Conservation (phyloP, 1,140 invertebrate species). For the Battus philenor region DNA sequence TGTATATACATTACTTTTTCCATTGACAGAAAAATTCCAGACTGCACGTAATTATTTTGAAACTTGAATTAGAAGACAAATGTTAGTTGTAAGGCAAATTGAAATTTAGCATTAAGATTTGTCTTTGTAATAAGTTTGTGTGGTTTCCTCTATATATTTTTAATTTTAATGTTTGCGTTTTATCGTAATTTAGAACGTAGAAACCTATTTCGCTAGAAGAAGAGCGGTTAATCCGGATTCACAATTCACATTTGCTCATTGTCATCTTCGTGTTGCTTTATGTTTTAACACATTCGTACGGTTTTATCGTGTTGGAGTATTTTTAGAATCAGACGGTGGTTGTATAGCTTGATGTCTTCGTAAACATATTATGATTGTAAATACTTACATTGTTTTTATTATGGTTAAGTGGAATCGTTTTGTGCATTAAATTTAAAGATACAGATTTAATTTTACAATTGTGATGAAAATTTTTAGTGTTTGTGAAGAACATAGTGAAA, state of each 20-base stretch:
- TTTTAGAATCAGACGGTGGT: constrained; percentile 67
- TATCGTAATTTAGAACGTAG: constrained; percentile 2
- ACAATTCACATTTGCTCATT: constrained; percentile 57
- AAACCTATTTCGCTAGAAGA: constrained; percentile 16
- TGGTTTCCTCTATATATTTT: constrained; percentile 8
- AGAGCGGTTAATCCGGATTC: constrained; percentile 47
- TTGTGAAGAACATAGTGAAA: constrained; percentile 40
- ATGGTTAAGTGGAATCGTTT: constrained; percentile 40
- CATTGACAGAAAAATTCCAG: no score
- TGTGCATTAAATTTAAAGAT: constrained; percentile 32
- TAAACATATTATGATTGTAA: constrained; percentile 49
- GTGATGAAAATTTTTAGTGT: constrained; percentile 49
- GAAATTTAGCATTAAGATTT: constrained; percentile 1
- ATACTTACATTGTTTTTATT: constrained; percentile 47
- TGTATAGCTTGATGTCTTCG: constrained; percentile 57
- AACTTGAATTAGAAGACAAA: no score
- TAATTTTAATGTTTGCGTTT: constrained; percentile 4
- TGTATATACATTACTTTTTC: constrained; percentile 25
- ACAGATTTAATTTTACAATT: constrained; percentile 29
- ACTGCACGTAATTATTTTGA: no score
- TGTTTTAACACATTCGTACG: constrained; percentile 66
- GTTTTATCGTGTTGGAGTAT: constrained; percentile 71
- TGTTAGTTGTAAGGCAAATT: not conserved
- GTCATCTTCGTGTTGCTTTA: constrained; percentile 65
- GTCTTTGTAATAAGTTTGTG: constrained; percentile 9